Conservation (phyloP, 2,888 invertebrate genomes). For the Lycophotia porphyrea region DNA sequence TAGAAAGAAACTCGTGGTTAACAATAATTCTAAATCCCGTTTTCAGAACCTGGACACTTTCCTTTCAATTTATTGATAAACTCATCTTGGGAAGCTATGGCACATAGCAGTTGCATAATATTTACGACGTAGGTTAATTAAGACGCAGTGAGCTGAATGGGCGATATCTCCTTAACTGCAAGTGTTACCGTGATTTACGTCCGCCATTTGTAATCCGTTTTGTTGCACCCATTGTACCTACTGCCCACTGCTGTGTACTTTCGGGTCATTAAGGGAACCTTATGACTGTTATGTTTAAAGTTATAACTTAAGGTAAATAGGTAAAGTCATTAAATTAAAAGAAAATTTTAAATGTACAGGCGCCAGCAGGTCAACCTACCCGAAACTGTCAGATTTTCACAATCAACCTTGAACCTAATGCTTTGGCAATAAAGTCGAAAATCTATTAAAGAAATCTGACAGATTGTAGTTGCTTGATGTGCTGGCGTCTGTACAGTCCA, state of each 20-base stretch:
- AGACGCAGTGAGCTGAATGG: slow-evolving; percentile 71
- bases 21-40: not conserved
- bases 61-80: not conserved
- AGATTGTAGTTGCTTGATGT: too few species aligned
- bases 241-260: slow-evolving; percentile 32
- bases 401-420: too few species aligned
- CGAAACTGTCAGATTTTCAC: too few species aligned
- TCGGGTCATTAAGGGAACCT: slow-evolving; percentile 24
- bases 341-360: too few species aligned
- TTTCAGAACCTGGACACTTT: not conserved
- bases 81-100: not conserved
- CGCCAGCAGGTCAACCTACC: too few species aligned
- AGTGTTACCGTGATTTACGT: slow-evolving; percentile 83
- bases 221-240: slow-evolving; percentile 67
- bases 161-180: slow-evolving; percentile 81
- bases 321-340: not conserved
- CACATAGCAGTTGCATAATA: slow-evolving; percentile 29
- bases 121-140: slow-evolving; percentile 72
- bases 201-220: slow-evolving; percentile 78
- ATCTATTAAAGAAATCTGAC: too few species aligned
- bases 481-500: too few species aligned
- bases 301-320: not conserved
- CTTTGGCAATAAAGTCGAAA: too few species aligned
- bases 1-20: not conserved
- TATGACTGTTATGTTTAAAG: not conserved